Base-by-base conservation (phyloP, 2,797 vertebrate species). In the Poeciliopsis turneri region DNA sequence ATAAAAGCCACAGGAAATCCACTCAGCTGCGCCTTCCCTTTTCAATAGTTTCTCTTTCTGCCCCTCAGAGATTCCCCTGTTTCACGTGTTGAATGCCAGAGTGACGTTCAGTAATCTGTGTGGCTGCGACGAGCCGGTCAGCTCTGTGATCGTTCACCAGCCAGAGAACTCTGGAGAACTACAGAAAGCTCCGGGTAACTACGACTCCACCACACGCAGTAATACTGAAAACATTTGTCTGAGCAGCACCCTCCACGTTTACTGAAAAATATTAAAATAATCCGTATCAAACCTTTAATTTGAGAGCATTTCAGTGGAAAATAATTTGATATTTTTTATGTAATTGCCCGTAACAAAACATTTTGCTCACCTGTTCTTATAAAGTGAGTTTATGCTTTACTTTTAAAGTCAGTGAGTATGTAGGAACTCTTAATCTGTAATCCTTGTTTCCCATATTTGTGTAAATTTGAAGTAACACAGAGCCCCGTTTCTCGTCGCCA, bases 81-180 rank as follows among this genome's bases (percentile, higher is more conserved):
- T 99, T 93, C 98, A 99, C 0, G 97, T 99, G 77, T 91, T 99
- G 90, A 98, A 98, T 0, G 97, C 98, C 87, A 96, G 97, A 85
- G 98, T 98, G 95, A 99, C 98, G 49, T 99, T 99, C 90, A 96
- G 98, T 92, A 99, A 99, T 94, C 94, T 99, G 76, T 98, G 97
- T 0, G 98, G 98, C 80, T 97, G 97, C 0, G 98, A 98, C 2
- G 97, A 99, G 88, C 96, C 97, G 0, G 95, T 98, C 84, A 96
- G 95, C 92, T 97, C 97, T 0, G 96, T 98, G 89, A 96, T 94
- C 49, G 94, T 96, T 70, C 94, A 94, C 0, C 86, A 90, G 55
- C 94, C 94, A 2, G 92, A 95, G 86, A 88, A 81, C 79, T 71
- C 90, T 0, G 90, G 80, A 0, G 92, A 95, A 82, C 95, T 72